Evolutionary conservation across 2,113 vertebrate genomes (phyloP).

Genomic region (Nycticebus coucang): DNA sequence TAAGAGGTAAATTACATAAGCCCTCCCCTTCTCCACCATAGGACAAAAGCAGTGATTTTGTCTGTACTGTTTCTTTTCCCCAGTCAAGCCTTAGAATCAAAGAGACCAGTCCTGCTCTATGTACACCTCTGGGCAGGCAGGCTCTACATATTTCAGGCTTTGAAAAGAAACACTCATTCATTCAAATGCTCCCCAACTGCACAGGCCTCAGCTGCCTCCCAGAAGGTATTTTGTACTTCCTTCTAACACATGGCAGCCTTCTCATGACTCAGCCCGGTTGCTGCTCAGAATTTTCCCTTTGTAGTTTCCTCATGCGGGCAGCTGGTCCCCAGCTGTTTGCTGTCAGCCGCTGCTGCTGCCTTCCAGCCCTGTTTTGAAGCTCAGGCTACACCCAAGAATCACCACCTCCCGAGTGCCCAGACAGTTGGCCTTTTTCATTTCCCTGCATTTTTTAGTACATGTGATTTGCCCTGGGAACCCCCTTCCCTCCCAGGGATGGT

Average conservation of each 20-base stretch:
- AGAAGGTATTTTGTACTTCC: neutral
- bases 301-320: neutral
- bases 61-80: neutral
- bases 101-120: neutral
- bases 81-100: neutral
- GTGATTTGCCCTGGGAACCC: neutral
- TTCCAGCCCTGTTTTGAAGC: neutral
- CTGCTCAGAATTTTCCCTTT: neutral
- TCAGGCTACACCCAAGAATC: neutral
- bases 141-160: fast-evolving
- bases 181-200: neutral
- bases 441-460: neutral
- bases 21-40: neutral
- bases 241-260: neutral
- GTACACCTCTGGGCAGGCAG: neutral
- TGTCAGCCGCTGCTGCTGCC: neutral
- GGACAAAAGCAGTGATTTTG: neutral
- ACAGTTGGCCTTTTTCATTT: neutral
- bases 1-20: neutral
- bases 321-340: slow-evolving; percentile 48
- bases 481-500: no score
- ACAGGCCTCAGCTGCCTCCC: neutral
- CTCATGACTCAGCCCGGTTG: neutral
- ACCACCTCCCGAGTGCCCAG: neutral
- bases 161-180: neutral